Conservation (phyloP, 2,113 vertebrate species). For the Nyctibius bracteatus region DNA sequence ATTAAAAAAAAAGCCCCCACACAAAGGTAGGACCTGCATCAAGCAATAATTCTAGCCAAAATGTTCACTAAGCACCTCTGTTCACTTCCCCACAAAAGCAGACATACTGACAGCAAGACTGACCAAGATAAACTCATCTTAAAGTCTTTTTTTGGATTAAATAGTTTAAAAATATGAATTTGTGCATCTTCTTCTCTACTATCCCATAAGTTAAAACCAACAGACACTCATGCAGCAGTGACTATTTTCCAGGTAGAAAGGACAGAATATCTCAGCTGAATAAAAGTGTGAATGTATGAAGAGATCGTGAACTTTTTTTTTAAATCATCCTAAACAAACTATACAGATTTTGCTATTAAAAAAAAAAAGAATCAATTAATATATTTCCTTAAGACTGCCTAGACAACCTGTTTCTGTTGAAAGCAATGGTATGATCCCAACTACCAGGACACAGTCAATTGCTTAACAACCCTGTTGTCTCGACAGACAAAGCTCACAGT, state of each 20-base stretch:
- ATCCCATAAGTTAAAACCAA: not conserved
- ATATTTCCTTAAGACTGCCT: not conserved
- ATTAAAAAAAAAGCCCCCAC: not conserved
- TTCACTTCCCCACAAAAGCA: not conserved
- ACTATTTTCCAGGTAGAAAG: not conserved
- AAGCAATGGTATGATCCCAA: not conserved
- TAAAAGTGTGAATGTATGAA: not conserved
- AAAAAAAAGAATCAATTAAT: not conserved
- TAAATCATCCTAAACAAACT: not conserved
- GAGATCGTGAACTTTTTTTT: not conserved
- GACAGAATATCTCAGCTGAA: not conserved
- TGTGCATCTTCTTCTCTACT: not conserved
- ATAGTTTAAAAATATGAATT: not conserved
- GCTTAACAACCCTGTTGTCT: conserved; percentile 20
- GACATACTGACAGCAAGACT: not conserved
- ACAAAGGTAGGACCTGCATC: not conserved
- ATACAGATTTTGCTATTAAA: not conserved
- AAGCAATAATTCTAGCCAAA: not conserved
- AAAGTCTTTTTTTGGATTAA: not conserved
- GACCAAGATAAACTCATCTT: not conserved
- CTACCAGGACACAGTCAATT: not conserved
- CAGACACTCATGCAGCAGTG: not conserved
- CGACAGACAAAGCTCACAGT: conserved; percentile 11
- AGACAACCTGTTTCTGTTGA: not conserved
- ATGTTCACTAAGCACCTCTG: not conserved